phyloP scores from a whole-genome alignment of 2,113 vertebrate genomes.

The Ammodramus savannarum region DNA sequence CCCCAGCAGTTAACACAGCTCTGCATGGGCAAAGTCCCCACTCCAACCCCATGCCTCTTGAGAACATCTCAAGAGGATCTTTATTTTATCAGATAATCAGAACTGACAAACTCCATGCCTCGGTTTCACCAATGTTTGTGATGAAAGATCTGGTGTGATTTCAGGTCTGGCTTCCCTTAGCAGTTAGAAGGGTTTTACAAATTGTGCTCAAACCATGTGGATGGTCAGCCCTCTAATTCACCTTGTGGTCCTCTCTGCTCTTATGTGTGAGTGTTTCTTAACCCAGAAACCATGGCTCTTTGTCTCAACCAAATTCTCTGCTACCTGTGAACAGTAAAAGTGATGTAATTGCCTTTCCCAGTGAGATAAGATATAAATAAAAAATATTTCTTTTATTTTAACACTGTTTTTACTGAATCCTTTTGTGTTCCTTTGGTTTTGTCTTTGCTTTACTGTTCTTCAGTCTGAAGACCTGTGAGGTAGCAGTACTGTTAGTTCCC shows the following conservation, averaged over 20 bases:
- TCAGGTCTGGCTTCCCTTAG: background rate
- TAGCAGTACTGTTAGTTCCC: background rate
- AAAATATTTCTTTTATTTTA: background rate
- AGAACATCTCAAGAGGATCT: background rate
- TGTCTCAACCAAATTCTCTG: background rate
- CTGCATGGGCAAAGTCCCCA: background rate
- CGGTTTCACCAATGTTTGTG: accelerated
- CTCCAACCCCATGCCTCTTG: background rate
- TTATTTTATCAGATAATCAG: background rate
- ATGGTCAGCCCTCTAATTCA: background rate
- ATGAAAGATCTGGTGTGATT: background rate
- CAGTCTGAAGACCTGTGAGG: background rate
- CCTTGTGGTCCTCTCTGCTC: background rate
- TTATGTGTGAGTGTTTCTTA: background rate
- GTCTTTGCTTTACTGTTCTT: background rate
- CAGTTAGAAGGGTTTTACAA: background rate
- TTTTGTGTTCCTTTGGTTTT: background rate
- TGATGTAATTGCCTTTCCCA: background rate
- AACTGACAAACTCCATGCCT: background rate
- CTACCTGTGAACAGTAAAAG: background rate
- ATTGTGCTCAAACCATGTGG: background rate
- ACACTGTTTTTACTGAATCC: background rate
- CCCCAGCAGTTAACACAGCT: background rate
- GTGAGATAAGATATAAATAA: background rate
- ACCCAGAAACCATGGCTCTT: background rate